phyloP scores from a whole-genome alignment of 2,797 vertebrate species.

The Danio aesculapii region DNA sequence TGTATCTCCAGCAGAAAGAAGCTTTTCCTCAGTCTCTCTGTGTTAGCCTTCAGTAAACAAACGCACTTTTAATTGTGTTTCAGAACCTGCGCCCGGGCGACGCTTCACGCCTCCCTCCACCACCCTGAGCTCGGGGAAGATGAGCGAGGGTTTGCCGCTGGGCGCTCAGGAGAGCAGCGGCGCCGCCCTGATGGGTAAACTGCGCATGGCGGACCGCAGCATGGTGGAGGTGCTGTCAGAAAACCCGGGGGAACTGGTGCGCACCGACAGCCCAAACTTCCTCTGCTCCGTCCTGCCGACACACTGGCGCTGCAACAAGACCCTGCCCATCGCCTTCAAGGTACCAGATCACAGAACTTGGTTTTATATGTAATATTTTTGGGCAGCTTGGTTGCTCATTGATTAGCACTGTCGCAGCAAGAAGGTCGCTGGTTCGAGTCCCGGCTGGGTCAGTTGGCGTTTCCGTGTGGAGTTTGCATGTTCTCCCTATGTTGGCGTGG shows the following conservation, averaged over 20 bases:
- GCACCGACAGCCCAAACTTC: slow-evolving; percentile 98
- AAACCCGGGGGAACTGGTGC: slow-evolving; percentile 94
- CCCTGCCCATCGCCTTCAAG: slow-evolving; percentile 97
- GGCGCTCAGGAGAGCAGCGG: slow-evolving; percentile 87
- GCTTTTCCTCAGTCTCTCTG: no score
- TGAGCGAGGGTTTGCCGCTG: slow-evolving; percentile 89
- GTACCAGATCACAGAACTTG: slow-evolving; percentile 68
- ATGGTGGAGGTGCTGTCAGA: slow-evolving; percentile 96
- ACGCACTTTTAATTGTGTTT: slow-evolving; percentile 4
- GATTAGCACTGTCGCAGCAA: no score
- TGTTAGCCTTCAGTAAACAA: no score
- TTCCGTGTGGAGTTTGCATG: no score
- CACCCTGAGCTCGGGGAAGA: slow-evolving; percentile 91
- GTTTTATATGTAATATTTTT: no score
- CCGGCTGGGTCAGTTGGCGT: no score
- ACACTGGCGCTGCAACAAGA: slow-evolving; percentile 99
- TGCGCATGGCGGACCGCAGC: slow-evolving; percentile 88
- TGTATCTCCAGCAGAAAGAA: no score
- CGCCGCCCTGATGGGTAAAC: slow-evolving; percentile 86
- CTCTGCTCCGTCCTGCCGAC: slow-evolving; percentile 95
- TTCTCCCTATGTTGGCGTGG: no score
- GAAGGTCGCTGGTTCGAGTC: no score
- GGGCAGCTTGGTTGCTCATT: no score
- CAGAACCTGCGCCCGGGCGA: slow-evolving; percentile 96
- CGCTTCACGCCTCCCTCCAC: slow-evolving; percentile 97